Evolutionary conservation across 2,113 vertebrate species (phyloP).

Genomic region (Vireo altiloquus): DNA sequence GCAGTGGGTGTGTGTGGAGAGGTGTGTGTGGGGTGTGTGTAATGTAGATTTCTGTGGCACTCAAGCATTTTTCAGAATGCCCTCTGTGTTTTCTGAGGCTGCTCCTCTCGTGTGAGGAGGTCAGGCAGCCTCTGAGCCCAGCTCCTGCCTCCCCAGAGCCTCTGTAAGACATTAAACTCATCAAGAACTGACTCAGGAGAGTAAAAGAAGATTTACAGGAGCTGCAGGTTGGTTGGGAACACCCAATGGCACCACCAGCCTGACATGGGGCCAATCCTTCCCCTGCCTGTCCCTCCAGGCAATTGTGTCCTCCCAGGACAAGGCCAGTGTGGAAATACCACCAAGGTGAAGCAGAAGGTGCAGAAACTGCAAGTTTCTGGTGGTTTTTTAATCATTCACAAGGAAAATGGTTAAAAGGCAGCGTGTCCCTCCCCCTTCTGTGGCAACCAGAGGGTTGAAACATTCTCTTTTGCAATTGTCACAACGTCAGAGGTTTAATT

Average conservation of each 20-base stretch:
- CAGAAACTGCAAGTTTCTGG: not conserved
- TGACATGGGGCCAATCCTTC: not conserved
- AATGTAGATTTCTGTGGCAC: rapidly evolving
- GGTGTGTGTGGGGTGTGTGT: too few species aligned
- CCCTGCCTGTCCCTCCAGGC: too few species aligned
- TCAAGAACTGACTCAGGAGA: not conserved
- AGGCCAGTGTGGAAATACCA: not conserved
- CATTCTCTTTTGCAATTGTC: not conserved
- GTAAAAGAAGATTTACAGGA: not conserved
- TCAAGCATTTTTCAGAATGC: not conserved
- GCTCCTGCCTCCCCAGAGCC: not conserved
- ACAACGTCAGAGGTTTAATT: not conserved
- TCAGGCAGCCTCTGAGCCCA: not conserved
- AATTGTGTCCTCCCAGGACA: not conserved
- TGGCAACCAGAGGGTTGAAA: not conserved
- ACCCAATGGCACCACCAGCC: not conserved
- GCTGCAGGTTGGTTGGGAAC: not conserved
- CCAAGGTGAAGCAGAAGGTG: not conserved
- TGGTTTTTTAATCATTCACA: not conserved
- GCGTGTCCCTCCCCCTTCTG: not conserved
- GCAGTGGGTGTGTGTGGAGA: too few species aligned
- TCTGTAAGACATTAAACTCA: not conserved
- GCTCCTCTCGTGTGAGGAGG: not conserved
- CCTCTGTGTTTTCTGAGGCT: not conserved
- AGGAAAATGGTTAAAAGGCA: not conserved